Percentiles rank a stretch among this genome's conserved stretches.
Evolutionary conservation across 1,140 invertebrate genomes (phyloP).

Genomic region (Trypoxylus dichotomus): DNA sequence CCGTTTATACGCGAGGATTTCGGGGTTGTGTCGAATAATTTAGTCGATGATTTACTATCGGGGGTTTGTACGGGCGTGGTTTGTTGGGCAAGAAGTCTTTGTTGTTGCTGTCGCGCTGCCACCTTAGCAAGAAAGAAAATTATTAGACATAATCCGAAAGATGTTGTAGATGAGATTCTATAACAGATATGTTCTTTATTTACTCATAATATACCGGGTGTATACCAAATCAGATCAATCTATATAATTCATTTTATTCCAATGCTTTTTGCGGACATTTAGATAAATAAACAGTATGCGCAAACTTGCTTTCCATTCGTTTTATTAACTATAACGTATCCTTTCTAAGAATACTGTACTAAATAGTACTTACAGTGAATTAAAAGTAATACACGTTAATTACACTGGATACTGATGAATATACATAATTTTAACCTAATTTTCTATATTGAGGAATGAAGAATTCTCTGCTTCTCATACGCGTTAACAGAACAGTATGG

Average conservation of each 20-base stretch:
- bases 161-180: background rate
- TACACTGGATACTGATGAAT: too few relatives aligned
- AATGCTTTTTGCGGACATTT: background rate
- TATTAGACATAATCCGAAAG: background rate
- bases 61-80: slow-evolving; percentile 42
- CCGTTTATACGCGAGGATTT: slow-evolving; percentile 53
- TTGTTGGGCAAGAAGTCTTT: slow-evolving; percentile 61
- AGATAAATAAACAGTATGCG: too few relatives aligned
- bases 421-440: too few relatives aligned
- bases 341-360: too few relatives aligned
- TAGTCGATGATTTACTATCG: slow-evolving; percentile 47
- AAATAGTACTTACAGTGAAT: too few relatives aligned
- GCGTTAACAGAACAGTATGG: too few relatives aligned
- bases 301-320: too few relatives aligned
- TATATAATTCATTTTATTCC: background rate
- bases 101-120: slow-evolving; percentile 64
- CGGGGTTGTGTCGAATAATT: slow-evolving; percentile 41
- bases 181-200: slow-evolving; percentile 16
- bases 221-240: too few relatives aligned
- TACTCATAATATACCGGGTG: background rate
- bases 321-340: too few relatives aligned
- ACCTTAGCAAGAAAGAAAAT: slow-evolving; percentile 53
- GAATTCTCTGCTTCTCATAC: too few relatives aligned
- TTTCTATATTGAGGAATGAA: too few relatives aligned
- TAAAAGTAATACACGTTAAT: too few relatives aligned